Base-by-base conservation (phyloP, 2,113 vertebrate species). In the Mesocricetus auratus region DNA sequence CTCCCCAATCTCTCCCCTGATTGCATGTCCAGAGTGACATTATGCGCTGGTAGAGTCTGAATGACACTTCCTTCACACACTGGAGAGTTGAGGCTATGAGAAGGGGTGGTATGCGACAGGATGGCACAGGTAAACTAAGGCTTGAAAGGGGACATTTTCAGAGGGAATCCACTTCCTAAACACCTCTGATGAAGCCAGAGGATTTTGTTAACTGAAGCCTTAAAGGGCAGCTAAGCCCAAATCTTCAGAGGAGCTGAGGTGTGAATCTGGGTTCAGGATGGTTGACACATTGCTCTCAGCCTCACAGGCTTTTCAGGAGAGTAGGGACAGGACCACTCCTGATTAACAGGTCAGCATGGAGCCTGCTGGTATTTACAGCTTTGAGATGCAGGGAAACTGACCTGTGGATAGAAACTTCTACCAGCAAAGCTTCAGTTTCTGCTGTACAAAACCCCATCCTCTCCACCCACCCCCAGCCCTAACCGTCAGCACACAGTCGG, bases 351-450 rank as follows among this genome's bases (percentile, higher is more conserved):
- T 24, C 73, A 75, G 39, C 73, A 13, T 26, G 73, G 22, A 7
- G 15, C 73, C 39, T 75, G 73, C 24, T 42, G 73, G 39, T 29
- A 75, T 45, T 75, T 29, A 75, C 73, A 75, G 19, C 2, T 75
- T 45, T 29, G 56, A 83, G 13, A 1, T 39, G 15, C 13, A 42
- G 22, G n/a, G 56, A 24, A 62, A 42, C 13, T 0, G 0, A 39
- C n/a, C 79, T 62, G 24, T 9, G 4, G n/a, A 29, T 83, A 7
- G 56, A 83, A 60, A 29, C 13, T 2, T 83, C n/a, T 8, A 17
- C 11, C 24, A 12, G 24, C n/a, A 1, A 62, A 62, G n/a, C 39
- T 42, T 21, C 17, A 31, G 21, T 56, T 26, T 83, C 39, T 60
- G 56, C n/a, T 21, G 11, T 82, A 42, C 29, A 39, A 81, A 82